Percentiles rank a stretch among this genome's conserved stretches.
phyloP scores from a whole-genome alignment of 1,140 invertebrate genomes.

The Harlomillsia oculata region DNA sequence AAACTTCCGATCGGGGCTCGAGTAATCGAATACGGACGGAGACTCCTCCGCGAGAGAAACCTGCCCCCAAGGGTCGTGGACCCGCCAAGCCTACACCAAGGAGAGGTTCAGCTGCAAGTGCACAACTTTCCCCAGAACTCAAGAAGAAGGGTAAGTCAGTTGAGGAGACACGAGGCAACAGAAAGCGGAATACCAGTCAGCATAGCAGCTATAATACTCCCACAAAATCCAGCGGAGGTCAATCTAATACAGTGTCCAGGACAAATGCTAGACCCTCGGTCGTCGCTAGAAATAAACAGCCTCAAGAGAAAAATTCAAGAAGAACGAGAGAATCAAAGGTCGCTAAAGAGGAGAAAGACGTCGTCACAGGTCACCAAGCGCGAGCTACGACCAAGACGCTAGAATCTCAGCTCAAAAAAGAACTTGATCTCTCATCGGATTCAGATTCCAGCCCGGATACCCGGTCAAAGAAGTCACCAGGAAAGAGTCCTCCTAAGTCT shows the following conservation, averaged over 20 bases:
- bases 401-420: too few species aligned
- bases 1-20: constrained; percentile 71
- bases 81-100: constrained; percentile 33
- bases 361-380: constrained; percentile 1
- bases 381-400: constrained; percentile 33
- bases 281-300: too few species aligned
- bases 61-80: constrained; percentile 42
- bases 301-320: constrained; percentile 32
- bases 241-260: too few species aligned
- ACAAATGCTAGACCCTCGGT: too few species aligned
- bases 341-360: constrained; percentile 19
- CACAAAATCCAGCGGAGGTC: too few species aligned
- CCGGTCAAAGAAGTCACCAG: not conserved
- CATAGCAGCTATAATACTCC: too few species aligned
- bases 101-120: constrained; percentile 30
- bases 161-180: too few species aligned
- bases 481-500: not conserved
- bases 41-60: constrained; percentile 62
- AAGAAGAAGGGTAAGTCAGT: too few species aligned
- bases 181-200: too few species aligned
- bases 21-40: constrained; percentile 58
- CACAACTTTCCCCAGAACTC: constrained; percentile 19
- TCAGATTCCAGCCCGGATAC: constrained; percentile 8
- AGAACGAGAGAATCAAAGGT: constrained; percentile 31
- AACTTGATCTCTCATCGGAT: constrained; percentile 31